Conservation (phyloP, 2,888 invertebrate genomes). For the Nasonovia ribisnigri region DNA sequence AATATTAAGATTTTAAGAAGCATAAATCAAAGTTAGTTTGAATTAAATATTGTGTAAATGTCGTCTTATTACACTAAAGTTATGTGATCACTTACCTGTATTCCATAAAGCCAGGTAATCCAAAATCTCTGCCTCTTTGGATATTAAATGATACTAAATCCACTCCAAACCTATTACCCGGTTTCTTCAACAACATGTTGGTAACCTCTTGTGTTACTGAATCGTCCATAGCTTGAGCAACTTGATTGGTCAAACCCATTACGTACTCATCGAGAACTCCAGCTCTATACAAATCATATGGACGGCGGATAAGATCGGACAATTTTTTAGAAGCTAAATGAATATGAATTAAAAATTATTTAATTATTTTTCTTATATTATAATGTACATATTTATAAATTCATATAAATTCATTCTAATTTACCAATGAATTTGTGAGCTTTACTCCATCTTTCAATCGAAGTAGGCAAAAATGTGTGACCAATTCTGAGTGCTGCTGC, state of each 20-base stretch:
- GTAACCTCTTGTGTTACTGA: slow-evolving; percentile 89
- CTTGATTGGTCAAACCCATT: slow-evolving; percentile 94
- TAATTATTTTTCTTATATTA: slow-evolving; percentile 72
- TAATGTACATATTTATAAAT: neutral
- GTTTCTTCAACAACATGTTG: slow-evolving; percentile 87
- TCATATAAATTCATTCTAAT: slow-evolving; percentile 33
- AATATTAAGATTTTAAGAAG: neutral
- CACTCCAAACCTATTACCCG: slow-evolving; percentile 78
- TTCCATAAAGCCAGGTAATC: slow-evolving; percentile 93
- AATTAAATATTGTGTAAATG: neutral
- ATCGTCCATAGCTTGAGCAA: slow-evolving; percentile 95
- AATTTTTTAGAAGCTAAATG: slow-evolving; percentile 87
- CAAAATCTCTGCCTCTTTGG: slow-evolving; percentile 92
- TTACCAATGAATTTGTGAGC: slow-evolving; percentile 93
- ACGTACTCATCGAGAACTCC: slow-evolving; percentile 92
- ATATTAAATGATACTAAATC: slow-evolving; percentile 93
- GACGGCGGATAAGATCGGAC: slow-evolving; percentile 88
- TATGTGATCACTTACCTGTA: slow-evolving; percentile 74
- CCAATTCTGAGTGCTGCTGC: slow-evolving; percentile 93
- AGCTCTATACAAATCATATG: slow-evolving; percentile 90
- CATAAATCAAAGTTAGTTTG: neutral
- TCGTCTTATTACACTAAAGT: neutral
- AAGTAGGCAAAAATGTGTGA: slow-evolving; percentile 89
- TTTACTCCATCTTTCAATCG: slow-evolving; percentile 94
- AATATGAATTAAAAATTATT: slow-evolving; percentile 73